Percentiles rank a stretch among this genome's conserved stretches.
Evolutionary conservation across 2,888 invertebrate species (phyloP).

Genomic region (Polyommatus iphigenia): DNA sequence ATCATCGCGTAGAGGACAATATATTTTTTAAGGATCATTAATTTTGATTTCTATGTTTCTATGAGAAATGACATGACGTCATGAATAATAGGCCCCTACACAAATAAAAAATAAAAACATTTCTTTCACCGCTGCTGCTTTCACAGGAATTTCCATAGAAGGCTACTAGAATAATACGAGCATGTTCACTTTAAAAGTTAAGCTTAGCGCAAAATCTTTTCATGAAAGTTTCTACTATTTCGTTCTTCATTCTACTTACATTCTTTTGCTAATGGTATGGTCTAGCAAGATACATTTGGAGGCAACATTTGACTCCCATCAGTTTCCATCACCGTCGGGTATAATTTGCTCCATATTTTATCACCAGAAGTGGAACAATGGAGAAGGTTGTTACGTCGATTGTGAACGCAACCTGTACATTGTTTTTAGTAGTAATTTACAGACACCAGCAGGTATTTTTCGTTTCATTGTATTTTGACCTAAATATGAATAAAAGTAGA

Average conservation of each 20-base stretch:
- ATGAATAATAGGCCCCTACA: no score
- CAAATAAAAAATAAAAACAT: no score
- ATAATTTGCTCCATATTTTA: constrained; percentile 59
- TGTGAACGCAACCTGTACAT: neutral
- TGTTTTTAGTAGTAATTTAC: neutral
- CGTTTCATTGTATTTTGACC: neutral
- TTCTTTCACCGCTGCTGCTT: no score
- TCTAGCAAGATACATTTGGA: neutral
- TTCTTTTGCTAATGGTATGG: neutral
- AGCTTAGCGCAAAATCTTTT: no score
- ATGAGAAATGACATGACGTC: no score
- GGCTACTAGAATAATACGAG: no score
- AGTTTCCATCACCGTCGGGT: constrained; percentile 49
- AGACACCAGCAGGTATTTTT: neutral
- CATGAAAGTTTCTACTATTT: no score
- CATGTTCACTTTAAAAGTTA: no score
- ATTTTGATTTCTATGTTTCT: no score
- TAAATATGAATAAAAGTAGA: no score
- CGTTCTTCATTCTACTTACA: neutral
- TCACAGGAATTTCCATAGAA: neutral
- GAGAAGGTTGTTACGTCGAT: constrained; percentile 40
- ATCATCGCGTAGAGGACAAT: no score
- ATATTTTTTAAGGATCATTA: no score
- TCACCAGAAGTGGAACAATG: constrained; percentile 58
- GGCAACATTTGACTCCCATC: constrained; percentile 32